Evolutionary conservation across 2,797 vertebrate species (phyloP).

Genomic region (Anguilla anguilla): DNA sequence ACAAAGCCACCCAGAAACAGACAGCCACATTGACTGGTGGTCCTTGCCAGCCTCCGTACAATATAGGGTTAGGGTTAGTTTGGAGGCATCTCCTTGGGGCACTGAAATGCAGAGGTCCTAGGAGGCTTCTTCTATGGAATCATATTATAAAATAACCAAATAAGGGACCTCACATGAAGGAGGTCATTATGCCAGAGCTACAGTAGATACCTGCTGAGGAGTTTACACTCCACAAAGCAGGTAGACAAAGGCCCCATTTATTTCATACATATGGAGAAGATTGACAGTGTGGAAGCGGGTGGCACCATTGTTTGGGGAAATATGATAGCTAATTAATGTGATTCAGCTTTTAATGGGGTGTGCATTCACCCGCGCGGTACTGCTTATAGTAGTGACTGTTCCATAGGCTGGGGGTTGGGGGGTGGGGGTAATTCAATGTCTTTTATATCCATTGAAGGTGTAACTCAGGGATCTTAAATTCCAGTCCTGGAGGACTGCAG

Average conservation of each 20-base stretch:
- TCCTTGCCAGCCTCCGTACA: neutral
- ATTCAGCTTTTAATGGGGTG: neutral
- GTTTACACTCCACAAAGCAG: constrained; percentile 43
- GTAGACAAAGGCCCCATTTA: constrained; percentile 47
- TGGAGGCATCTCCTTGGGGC: neutral
- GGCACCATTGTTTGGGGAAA: constrained; percentile 13
- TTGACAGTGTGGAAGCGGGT: neutral
- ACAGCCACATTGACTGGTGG: neutral
- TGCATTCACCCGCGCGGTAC: too few relatives aligned
- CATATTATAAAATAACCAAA: constrained; percentile 49
- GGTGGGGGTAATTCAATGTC: neutral
- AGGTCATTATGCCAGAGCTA: constrained; percentile 40
- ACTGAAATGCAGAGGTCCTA: neutral
- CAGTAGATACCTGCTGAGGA: constrained; percentile 31
- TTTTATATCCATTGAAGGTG: constrained; percentile 3
- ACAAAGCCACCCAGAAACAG: constrained; percentile 8
- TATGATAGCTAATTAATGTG: too few relatives aligned
- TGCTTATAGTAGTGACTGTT: neutral
- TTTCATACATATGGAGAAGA: constrained; percentile 7
- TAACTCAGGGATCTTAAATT: neutral
- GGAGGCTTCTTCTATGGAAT: constrained; percentile 29
- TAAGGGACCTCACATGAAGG: constrained; percentile 52
- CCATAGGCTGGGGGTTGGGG: neutral
- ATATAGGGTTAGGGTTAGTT: neutral
- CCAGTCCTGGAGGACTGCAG: too few relatives aligned